Evolutionary conservation across 1,140 invertebrate genomes (phyloP).

Genomic region (Colletes latitarsis): DNA sequence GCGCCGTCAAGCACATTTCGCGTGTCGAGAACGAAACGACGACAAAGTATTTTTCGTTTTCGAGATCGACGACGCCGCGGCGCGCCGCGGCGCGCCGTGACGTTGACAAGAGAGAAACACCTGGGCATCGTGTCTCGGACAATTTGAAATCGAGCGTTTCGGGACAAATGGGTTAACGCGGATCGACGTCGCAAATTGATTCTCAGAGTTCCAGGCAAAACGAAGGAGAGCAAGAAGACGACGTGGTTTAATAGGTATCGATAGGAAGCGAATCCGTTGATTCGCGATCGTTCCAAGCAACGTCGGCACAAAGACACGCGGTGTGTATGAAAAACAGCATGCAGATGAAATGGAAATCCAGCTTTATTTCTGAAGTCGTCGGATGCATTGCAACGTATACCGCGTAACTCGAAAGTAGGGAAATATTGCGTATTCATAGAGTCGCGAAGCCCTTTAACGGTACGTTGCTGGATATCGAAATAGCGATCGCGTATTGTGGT

Average conservation of each 20-base stretch:
- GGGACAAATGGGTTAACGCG: not conserved
- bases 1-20: conserved; percentile 27
- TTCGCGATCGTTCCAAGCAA: not conserved
- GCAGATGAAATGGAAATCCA: conserved; percentile 42
- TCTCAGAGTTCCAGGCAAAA: no score
- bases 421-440: conserved; percentile 65
- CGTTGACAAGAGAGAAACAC: conserved; percentile 32
- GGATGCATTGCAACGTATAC: conserved; percentile 40
- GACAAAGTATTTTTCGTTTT: conserved; percentile 27
- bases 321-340: conserved; percentile 33
- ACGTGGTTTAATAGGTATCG: no score
- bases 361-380: conserved; percentile 46
- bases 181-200: no score
- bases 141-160: not conserved
- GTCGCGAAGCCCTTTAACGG: conserved; percentile 56
- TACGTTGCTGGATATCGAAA: conserved; percentile 43
- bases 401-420: conserved; percentile 57
- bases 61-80: conserved; percentile 40
- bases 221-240: no score
- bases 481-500: conserved; percentile 58
- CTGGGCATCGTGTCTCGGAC: conserved; percentile 20
- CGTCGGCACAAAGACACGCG: not conserved
- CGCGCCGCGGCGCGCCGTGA: conserved; percentile 10
- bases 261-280: not conserved
- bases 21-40: conserved; percentile 24